Conservation (phyloP, 2,888 invertebrate genomes). For the Pecten maximus region DNA sequence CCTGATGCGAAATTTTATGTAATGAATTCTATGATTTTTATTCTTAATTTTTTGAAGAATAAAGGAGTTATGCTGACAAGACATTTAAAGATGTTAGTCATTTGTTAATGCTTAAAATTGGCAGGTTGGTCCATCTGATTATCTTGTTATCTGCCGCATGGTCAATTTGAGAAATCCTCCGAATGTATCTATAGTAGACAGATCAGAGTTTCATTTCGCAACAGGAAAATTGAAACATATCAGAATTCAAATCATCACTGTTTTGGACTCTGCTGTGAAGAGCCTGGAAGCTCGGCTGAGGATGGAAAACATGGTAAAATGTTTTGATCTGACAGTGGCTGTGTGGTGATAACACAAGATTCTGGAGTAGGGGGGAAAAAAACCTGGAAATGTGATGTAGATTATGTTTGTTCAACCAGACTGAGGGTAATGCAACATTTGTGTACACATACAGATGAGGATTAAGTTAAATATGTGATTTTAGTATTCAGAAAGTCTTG, state of each 20-base stretch:
- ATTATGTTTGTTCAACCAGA: neutral
- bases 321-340: constrained; percentile 3
- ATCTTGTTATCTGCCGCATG: neutral
- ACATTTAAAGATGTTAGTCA: neutral
- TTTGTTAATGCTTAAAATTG: constrained; percentile 1
- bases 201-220: neutral
- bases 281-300: neutral
- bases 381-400: neutral
- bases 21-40: neutral
- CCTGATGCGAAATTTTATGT: neutral
- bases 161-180: neutral
- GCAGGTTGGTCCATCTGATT: neutral
- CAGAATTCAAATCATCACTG: neutral
- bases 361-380: neutral
- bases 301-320: neutral
- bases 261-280: neutral
- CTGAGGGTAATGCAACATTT: neutral
- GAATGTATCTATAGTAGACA: neutral
- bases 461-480: neutral
- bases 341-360: neutral
- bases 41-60: neutral
- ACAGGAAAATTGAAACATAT: neutral
- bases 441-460: neutral
- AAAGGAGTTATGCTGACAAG: neutral
- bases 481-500: neutral